Conservation (phyloP, 2,888 invertebrate species). For the Biston stratarius region DNA sequence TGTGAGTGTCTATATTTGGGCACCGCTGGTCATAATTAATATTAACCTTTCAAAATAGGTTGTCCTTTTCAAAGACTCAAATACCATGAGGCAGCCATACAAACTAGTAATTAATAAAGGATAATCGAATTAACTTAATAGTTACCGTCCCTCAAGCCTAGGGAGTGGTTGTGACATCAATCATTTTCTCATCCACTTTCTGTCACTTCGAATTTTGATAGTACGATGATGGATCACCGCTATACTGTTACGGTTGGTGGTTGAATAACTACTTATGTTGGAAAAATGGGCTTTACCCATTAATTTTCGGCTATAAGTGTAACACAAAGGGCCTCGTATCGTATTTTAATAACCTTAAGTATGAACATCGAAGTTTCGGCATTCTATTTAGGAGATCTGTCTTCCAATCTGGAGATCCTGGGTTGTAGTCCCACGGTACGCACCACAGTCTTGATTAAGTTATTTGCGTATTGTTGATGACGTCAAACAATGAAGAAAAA, state of each 20-base stretch:
- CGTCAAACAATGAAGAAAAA: too few relatives aligned
- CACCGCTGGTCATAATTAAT: not conserved
- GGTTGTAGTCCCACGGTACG: too few relatives aligned
- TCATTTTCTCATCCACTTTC: constrained; percentile 83
- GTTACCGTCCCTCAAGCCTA: constrained; percentile 56
- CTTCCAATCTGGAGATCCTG: too few relatives aligned
- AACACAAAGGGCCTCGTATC: not conserved
- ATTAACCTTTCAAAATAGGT: constrained; percentile 4
- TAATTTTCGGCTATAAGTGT: not conserved
- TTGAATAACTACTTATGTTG: constrained; percentile 11
- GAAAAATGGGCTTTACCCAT: constrained; percentile 2
- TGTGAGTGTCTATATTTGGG: too few relatives aligned
- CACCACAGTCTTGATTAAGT: too few relatives aligned
- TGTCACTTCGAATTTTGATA: constrained; percentile 84
- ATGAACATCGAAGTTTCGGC: too few relatives aligned
- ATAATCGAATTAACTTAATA: constrained; percentile 43
- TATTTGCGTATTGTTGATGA: too few relatives aligned
- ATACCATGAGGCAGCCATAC: constrained; percentile 2
- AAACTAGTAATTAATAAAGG: constrained; percentile 33
- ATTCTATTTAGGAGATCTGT: too few relatives aligned
- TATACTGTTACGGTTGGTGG: constrained; percentile 46
- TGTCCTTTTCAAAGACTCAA: not conserved
- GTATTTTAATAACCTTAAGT: not conserved
- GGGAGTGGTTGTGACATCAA: constrained; percentile 74
- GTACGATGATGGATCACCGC: constrained; percentile 76